These are phyloP conservation scores for Otolemur garnettii DNA, from an alignment of 2,113 vertebrate genomes.

Conservation along the genomic window DNA sequence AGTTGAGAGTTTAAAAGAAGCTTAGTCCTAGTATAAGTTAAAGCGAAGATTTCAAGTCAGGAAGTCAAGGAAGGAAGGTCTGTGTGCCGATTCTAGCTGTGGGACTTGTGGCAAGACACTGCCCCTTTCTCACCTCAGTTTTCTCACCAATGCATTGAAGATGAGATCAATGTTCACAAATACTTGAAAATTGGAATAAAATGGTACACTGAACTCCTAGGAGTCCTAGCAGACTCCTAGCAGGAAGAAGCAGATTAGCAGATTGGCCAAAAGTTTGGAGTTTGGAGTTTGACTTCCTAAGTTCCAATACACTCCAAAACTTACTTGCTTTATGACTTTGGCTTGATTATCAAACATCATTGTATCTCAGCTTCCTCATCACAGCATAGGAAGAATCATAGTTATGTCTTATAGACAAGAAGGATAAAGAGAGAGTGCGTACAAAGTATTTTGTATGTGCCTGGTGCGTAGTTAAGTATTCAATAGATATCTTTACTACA, in stretches of 20 bases:
- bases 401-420: not conserved
- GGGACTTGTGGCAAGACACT: slow-evolving; percentile 32
- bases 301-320: not conserved
- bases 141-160: slow-evolving; percentile 51
- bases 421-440: not conserved
- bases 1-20: not conserved
- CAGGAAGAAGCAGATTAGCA: not conserved
- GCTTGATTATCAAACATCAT: not conserved
- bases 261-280: not conserved
- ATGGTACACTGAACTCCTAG: not conserved
- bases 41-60: slow-evolving; percentile 42
- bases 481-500: slow-evolving; percentile 76
- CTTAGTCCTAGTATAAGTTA: not conserved
- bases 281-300: slow-evolving; percentile 7
- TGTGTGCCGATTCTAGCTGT: not conserved
- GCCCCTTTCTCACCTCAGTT: slow-evolving; percentile 20
- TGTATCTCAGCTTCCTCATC: not conserved
- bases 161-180: slow-evolving; percentile 30
- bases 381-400: not conserved
- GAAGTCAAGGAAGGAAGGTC: not conserved
- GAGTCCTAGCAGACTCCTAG: too few species aligned
- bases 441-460: slow-evolving; percentile 51
- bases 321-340: not conserved
- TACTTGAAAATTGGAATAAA: slow-evolving; percentile 34
- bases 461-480: slow-evolving; percentile 80